Conservation (phyloP, 2,797 vertebrate species). For the Sparidentex hasta region DNA sequence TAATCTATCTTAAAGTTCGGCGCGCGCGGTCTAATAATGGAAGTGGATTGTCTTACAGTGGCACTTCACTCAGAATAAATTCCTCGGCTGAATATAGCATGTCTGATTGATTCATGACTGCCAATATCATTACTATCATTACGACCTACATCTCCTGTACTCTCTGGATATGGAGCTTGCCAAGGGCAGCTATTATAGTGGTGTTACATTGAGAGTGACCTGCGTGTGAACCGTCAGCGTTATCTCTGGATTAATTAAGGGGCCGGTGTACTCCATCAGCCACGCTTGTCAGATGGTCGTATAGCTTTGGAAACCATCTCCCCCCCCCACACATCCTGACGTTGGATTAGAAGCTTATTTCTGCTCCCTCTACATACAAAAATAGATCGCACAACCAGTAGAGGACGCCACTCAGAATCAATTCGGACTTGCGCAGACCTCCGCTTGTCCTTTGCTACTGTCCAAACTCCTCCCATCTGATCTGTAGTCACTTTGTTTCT, state of each 20-base stretch:
- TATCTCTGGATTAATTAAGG: slow-evolving; percentile 73
- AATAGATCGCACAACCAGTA: too few relatives aligned
- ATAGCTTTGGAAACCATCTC: neutral
- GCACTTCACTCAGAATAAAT: slow-evolving; percentile 44
- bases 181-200: slow-evolving; percentile 66
- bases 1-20: slow-evolving; percentile 53
- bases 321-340: neutral
- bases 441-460: too few relatives aligned
- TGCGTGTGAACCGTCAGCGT: slow-evolving; percentile 65
- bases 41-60: slow-evolving; percentile 50
- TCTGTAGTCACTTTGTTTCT: too few relatives aligned
- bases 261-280: slow-evolving; percentile 11
- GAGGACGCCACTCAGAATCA: too few relatives aligned
- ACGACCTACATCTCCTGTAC: slow-evolving; percentile 54
- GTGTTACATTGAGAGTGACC: slow-evolving; percentile 67
- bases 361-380: too few relatives aligned
- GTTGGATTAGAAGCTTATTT: neutral
- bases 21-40: slow-evolving; percentile 47
- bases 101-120: slow-evolving; percentile 72
- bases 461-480: too few relatives aligned
- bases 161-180: slow-evolving; percentile 58
- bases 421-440: too few relatives aligned
- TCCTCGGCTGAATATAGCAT: slow-evolving; percentile 54
- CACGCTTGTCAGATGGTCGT: neutral
- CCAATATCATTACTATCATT: slow-evolving; percentile 64